These are phyloP conservation scores for Leucozona laternaria DNA, from an alignment of 2,888 invertebrate genomes.

Conservation along the genomic window DNA sequence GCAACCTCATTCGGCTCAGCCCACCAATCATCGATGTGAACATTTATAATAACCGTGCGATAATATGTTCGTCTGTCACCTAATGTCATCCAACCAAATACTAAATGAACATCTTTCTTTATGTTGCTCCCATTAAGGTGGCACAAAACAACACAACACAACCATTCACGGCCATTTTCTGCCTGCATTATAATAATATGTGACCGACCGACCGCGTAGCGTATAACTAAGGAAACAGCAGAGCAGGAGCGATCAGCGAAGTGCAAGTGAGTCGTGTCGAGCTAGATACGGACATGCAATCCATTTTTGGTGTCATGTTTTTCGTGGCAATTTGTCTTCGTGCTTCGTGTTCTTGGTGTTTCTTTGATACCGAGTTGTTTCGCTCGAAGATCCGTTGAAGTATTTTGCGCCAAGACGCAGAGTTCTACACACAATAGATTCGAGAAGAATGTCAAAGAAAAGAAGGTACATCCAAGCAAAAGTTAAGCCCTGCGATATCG, in stretches of 20 bases:
- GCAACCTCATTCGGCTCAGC: conserved; percentile 8
- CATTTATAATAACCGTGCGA: conserved; percentile 66
- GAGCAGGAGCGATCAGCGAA: conserved; percentile 1
- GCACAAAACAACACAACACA: conserved; percentile 53
- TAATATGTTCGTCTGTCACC: conserved; percentile 78
- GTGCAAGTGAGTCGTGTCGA: conserved; percentile 10
- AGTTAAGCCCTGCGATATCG: conserved; percentile 12
- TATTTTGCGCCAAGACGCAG: conserved; percentile 40
- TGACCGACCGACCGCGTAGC: too few relatives aligned
- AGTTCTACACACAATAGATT: conserved; percentile 27
- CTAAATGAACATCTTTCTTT: conserved; percentile 73
- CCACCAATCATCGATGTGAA: conserved; percentile 52
- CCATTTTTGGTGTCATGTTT: conserved; percentile 82
- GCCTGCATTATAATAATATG: conserved; percentile 1
- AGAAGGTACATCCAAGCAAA: neutral
- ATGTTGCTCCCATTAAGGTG: conserved; percentile 48
- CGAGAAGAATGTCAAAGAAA: neutral
- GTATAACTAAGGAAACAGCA: conserved; percentile 21
- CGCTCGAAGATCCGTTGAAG: conserved; percentile 53
- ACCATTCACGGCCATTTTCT: conserved; percentile 12
- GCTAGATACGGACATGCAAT: conserved; percentile 69
- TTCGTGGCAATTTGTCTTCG: conserved; percentile 82
- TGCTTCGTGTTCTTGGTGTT: conserved; percentile 80
- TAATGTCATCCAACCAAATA: conserved; percentile 76
- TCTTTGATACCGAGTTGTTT: conserved; percentile 69